Percentiles rank a stretch among this genome's conserved stretches.
These are phyloP conservation scores for Stylophora pistillata DNA, from an alignment of 64 coral and sea anemone genomes.

Conservation along the genomic window DNA sequence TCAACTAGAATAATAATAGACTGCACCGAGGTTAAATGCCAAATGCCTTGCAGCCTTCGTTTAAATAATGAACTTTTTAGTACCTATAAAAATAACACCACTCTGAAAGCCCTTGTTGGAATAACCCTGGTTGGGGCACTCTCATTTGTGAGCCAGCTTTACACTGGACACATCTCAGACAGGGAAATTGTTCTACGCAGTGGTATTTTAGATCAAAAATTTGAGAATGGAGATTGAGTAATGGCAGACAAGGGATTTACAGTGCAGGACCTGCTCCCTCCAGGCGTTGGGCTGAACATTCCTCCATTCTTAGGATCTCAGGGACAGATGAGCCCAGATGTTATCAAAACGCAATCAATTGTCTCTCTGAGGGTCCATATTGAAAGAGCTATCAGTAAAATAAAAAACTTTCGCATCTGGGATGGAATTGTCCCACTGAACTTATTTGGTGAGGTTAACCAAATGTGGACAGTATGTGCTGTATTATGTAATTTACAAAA, in stretches of 20 bases:
- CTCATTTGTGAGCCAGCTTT: not conserved
- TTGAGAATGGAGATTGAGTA: not conserved
- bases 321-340: not conserved
- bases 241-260: slow-evolving; percentile 21
- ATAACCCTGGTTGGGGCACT: not conserved
- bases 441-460: not conserved
- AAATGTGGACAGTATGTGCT: slow-evolving; percentile 3
- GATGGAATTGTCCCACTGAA: not conserved
- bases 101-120: not conserved
- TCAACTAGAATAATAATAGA: not conserved
- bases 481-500: slow-evolving; percentile 1
- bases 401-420: slow-evolving; percentile 24
- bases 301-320: not conserved
- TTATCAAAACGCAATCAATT: slow-evolving; percentile 10
- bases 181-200: no score
- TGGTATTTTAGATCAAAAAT: not conserved
- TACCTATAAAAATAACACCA: not conserved
- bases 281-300: not conserved
- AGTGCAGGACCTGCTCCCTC: not conserved
- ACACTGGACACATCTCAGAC: not conserved
- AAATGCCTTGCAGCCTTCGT: not conserved
- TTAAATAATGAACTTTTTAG: slow-evolving; percentile 10
- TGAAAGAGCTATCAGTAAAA: slow-evolving; percentile 26
- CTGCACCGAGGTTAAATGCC: not conserved
- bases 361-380: slow-evolving; percentile 10